phyloP scores from a whole-genome alignment of 2,797 vertebrate genomes.

The Perodicticus potto region DNA sequence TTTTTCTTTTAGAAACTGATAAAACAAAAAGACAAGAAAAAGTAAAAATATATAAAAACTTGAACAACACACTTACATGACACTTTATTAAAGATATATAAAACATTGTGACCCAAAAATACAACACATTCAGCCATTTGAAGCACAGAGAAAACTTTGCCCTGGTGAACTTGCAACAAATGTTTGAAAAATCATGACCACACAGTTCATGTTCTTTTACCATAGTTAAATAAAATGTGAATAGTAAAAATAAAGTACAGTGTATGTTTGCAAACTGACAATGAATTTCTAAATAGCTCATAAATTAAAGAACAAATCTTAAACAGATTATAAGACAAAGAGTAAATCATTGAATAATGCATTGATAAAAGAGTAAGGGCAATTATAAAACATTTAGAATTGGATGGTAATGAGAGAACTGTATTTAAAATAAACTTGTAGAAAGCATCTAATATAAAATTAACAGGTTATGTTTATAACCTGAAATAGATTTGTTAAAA shows the following conservation, averaged over 20 bases:
- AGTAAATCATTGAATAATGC: constrained; percentile 40
- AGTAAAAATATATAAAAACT: constrained; percentile 6
- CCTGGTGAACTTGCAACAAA: constrained; percentile 12
- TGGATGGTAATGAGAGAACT: not conserved
- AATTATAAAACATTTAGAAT: constrained; percentile 43
- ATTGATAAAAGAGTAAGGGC: not conserved
- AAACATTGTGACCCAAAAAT: not conserved
- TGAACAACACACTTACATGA: not conserved
- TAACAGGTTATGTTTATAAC: not conserved
- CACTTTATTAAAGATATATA: constrained; percentile 7
- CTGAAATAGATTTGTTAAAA: constrained; percentile 36
- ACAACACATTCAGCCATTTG: constrained; percentile 9
- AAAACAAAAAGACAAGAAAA: not conserved
- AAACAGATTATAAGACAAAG: not conserved
- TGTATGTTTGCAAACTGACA: not conserved
- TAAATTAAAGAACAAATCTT: constrained; percentile 46
- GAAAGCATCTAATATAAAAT: not conserved
- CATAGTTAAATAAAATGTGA: not conserved
- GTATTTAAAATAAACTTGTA: not conserved
- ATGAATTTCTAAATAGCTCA: not conserved
- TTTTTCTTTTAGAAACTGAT: constrained; percentile 47
- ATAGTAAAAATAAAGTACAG: not conserved
- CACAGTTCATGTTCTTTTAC: not conserved
- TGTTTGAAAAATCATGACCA: not conserved
- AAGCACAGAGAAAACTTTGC: not conserved